These are phyloP conservation scores for Erpornis zantholeuca DNA, from an alignment of 2,113 vertebrate species.

Conservation along the genomic window DNA sequence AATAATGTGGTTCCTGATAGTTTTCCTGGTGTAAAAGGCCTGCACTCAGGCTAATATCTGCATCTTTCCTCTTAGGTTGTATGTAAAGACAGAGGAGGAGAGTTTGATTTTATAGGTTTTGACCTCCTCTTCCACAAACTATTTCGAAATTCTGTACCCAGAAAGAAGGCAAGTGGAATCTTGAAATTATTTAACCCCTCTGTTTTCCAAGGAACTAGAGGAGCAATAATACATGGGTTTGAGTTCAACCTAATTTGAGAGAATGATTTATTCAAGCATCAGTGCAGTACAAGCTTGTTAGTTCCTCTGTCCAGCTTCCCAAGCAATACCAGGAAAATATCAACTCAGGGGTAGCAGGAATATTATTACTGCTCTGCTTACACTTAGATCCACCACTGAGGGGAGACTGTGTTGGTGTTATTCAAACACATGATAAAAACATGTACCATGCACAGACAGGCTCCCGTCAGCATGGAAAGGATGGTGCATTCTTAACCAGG, in stretches of 20 bases:
- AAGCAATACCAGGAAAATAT: not conserved
- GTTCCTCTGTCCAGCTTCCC: not conserved
- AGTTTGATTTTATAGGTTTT: not conserved
- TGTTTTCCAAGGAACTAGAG: not conserved
- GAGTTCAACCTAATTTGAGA: not conserved
- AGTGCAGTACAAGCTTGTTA: not conserved
- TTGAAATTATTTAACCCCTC: not conserved
- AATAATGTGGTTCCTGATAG: not conserved
- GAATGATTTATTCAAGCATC: not conserved
- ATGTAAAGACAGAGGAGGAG: not conserved
- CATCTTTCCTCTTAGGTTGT: not conserved
- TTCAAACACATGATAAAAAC: not conserved
- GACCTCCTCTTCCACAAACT: not conserved
- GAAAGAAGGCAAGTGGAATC: not conserved
- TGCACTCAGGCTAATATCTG: not conserved
- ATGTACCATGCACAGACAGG: accelerated
- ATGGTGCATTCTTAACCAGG: too few relatives aligned
- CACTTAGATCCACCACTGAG: not conserved
- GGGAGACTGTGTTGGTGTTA: not conserved
- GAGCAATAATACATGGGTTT: not conserved
- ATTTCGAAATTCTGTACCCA: not conserved
- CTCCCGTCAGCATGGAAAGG: not conserved
- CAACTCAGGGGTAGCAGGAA: not conserved
- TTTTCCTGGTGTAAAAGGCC: not conserved
- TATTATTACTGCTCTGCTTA: not conserved